These are phyloP conservation scores for Eolophus roseicapilla DNA, from an alignment of 2,113 vertebrate species.

Conservation along the genomic window DNA sequence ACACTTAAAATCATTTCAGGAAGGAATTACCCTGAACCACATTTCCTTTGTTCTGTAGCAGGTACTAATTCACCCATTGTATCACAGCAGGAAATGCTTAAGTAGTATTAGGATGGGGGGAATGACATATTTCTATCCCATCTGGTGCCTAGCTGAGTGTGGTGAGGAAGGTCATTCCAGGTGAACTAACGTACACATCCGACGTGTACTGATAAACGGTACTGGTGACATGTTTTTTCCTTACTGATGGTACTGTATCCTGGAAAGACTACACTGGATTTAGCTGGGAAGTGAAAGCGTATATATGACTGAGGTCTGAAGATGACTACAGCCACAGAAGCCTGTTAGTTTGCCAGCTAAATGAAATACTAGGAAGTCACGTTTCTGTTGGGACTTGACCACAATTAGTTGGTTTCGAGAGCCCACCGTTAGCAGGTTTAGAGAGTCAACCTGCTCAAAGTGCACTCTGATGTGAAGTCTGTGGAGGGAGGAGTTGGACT, in stretches of 20 bases:
- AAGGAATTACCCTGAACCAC: neutral
- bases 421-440: neutral
- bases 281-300: neutral
- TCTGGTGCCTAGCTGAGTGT: neutral
- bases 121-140: neutral
- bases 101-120: slow-evolving; percentile 5
- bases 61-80: neutral
- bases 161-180: neutral
- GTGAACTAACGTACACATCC: neutral
- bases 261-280: neutral
- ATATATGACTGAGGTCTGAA: neutral
- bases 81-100: neutral
- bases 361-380: neutral
- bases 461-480: no score
- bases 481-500: neutral
- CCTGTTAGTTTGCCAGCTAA: neutral
- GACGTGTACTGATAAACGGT: neutral
- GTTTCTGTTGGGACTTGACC: neutral
- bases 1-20: neutral
- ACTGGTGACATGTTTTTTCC: slow-evolving; percentile 8
- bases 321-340: neutral
- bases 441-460: neutral
- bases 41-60: slow-evolving; percentile 9
- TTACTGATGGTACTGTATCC: neutral
- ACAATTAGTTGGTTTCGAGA: neutral